Percentiles rank a stretch among this genome's conserved stretches.
Conservation (phyloP, 2,888 invertebrate genomes). For the Drosophila tanythrix region DNA sequence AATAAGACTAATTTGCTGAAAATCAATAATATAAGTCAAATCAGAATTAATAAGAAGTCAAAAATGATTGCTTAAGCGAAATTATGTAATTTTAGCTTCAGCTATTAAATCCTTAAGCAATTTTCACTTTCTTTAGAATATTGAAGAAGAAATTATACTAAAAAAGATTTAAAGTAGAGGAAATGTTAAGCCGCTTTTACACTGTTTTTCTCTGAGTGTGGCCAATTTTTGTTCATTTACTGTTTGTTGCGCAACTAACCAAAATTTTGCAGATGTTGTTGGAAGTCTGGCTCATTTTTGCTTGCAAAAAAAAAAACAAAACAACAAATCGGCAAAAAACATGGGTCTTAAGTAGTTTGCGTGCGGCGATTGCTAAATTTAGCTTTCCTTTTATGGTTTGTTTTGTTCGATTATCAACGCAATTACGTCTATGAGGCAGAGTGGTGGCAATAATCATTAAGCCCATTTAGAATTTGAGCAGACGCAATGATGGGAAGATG, state of each 20-base stretch:
- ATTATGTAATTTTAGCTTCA: too few species aligned
- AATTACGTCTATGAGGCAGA: conserved; percentile 56
- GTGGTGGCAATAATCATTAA: conserved; percentile 54
- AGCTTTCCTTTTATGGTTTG: conserved; percentile 33
- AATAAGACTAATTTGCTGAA: background rate
- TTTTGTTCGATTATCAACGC: conserved; percentile 65
- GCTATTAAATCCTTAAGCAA: too few species aligned
- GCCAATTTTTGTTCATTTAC: conserved; percentile 7
- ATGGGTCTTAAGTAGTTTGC: conserved; percentile 50
- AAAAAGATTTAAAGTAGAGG: background rate
- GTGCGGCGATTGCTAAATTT: conserved; percentile 54
- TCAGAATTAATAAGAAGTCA: background rate
- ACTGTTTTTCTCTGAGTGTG: background rate
- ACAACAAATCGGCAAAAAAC: conserved; percentile 1
- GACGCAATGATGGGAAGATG: conserved; percentile 10
- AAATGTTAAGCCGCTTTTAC: background rate
- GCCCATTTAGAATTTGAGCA: conserved; percentile 41
- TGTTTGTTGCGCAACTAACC: conserved; percentile 52
- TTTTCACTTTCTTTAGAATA: too few species aligned
- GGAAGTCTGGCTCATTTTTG: conserved; percentile 11
- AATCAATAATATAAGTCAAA: background rate
- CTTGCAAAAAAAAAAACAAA: conserved; percentile 11
- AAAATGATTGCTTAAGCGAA: too few species aligned
- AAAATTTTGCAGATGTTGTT: background rate
- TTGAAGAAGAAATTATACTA: too few species aligned